Evolutionary conservation across 2,888 invertebrate genomes (phyloP).

Genomic region (Bombylius discolor): DNA sequence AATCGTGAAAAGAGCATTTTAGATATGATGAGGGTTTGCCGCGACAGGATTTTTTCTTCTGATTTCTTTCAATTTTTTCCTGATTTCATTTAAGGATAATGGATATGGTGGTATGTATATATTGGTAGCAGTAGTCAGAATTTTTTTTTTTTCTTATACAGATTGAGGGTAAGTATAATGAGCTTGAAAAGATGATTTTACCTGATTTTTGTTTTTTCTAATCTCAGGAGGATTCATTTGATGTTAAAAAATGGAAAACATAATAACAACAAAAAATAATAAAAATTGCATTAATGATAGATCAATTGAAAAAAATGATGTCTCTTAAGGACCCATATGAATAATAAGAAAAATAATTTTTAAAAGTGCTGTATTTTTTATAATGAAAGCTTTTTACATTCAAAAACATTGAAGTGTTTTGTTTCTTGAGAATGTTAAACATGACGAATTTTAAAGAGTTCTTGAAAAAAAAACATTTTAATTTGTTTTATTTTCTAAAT

Average conservation of each 20-base stretch:
- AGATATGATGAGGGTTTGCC: constrained; percentile 6
- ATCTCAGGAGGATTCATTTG: not conserved
- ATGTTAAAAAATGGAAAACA: too few species aligned
- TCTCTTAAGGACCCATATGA: not conserved
- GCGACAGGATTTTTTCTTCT: not conserved
- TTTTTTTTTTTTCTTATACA: not conserved
- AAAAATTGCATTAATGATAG: constrained; percentile 1
- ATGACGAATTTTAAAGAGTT: too few species aligned
- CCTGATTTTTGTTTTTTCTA: not conserved
- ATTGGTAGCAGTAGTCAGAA: too few species aligned
- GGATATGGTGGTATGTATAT: not conserved
- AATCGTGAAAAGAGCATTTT: not conserved
- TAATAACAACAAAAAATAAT: not conserved
- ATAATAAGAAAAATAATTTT: too few species aligned
- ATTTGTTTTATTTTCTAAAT: too few species aligned
- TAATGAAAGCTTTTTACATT: too few species aligned
- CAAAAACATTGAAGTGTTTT: too few species aligned
- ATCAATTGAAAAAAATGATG: not conserved
- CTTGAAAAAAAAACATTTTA: too few species aligned
- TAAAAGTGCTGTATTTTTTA: too few species aligned
- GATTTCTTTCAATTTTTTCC: not conserved
- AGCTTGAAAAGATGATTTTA: not conserved
- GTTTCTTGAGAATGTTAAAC: too few species aligned
- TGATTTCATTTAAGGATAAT: not conserved
- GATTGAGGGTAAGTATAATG: not conserved